These are phyloP conservation scores for Eidolon helvum DNA, from an alignment of 2,113 vertebrate genomes.

Conservation along the genomic window DNA sequence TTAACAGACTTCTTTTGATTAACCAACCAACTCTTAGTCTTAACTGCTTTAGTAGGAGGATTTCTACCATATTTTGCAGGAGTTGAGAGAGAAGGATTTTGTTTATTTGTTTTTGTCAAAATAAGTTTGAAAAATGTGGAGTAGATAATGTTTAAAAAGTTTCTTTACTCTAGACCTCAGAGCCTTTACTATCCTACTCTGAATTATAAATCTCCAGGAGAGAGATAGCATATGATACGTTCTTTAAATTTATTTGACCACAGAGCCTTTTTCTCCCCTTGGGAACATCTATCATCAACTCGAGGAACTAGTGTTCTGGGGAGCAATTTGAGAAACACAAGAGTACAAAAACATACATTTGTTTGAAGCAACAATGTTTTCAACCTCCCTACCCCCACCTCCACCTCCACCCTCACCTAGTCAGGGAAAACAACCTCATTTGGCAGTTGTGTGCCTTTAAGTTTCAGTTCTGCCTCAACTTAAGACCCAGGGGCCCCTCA, in stretches of 20 bases:
- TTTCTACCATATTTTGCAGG: background rate
- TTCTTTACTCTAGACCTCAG: background rate
- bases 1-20: background rate
- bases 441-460: background rate
- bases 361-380: background rate
- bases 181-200: background rate
- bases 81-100: background rate
- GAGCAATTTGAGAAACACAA: background rate
- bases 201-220: background rate
- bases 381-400: background rate
- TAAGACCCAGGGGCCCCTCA: background rate
- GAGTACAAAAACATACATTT: background rate
- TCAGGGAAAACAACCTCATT: background rate
- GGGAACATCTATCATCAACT: background rate
- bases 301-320: background rate
- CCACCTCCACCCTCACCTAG: background rate
- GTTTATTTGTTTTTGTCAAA: background rate
- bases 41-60: background rate
- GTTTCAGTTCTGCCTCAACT: background rate
- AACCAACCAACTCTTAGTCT: background rate
- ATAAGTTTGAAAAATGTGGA: background rate
- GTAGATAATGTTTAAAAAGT: background rate
- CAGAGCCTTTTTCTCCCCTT: background rate
- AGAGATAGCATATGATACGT: background rate
- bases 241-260: constrained; percentile 20